Evolutionary conservation across 2,113 vertebrate genomes (phyloP).

Genomic region (Poecilia latipinna): DNA sequence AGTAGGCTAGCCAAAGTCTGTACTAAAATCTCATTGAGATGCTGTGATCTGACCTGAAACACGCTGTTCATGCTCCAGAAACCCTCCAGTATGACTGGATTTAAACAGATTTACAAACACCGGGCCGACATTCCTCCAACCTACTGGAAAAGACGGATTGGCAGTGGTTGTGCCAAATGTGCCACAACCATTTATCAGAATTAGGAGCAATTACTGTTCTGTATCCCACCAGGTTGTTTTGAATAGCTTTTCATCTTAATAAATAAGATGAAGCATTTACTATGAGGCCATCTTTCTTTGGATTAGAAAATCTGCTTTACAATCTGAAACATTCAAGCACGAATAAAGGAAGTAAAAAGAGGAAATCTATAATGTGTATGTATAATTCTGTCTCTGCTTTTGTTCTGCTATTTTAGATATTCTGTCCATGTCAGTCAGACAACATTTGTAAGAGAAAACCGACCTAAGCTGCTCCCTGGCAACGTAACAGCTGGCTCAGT

Average conservation of each 20-base stretch:
- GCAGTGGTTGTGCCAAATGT: neutral
- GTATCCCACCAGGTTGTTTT: neutral
- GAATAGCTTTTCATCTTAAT: neutral
- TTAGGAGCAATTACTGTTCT: neutral
- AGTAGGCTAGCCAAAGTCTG: neutral
- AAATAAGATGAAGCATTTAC: neutral
- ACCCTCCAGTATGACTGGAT: neutral
- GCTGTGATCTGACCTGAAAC: no score
- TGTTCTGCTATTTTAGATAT: conserved; percentile 26
- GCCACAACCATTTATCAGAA: neutral
- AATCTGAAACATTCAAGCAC: neutral
- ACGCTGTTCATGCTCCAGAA: neutral
- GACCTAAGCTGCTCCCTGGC: conserved; percentile 66
- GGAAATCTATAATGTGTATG: neutral
- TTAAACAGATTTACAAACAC: neutral
- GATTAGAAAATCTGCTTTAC: neutral
- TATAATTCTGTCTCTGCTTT: conserved; percentile 43
- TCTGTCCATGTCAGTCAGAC: conserved; percentile 54
- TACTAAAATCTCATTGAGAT: neutral
- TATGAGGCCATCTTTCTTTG: neutral
- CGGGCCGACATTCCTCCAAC: neutral
- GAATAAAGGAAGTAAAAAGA: neutral
- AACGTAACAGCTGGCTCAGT: conserved; percentile 63
- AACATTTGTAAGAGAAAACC: conserved; percentile 58
- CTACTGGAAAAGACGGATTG: neutral